Base-by-base conservation (phyloP, 2,797 vertebrate species). In the Enteromius viviparus region DNA sequence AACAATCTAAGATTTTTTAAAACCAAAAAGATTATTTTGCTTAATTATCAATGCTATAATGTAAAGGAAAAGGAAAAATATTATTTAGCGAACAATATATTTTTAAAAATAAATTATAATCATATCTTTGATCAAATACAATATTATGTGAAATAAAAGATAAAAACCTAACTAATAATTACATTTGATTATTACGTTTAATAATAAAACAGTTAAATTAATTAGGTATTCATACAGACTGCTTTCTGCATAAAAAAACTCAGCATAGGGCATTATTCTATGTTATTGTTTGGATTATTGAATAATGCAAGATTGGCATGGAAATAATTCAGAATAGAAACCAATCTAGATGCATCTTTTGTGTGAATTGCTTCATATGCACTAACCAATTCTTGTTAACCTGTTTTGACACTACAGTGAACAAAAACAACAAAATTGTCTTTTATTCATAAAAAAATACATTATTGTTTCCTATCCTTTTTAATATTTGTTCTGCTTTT, bases 321-420 rank as follows among this genome's bases (percentile, higher is more conserved):
- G 34, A n/a, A 64, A 47, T 65, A 49, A 26, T 32, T 49, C 21
- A 9, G 21, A 80, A 5, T 58, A n/a, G 21, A 66, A 66, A 40
- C 19, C 17, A 15, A 66, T n/a, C 6, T 72, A 64, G 47, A 72
- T 91, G 11, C 10, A 42, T 60, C 19, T 49, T 75, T 42, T 68
- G 53, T 81, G 58, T 76, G 49, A 40, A 55, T 19, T 76, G 51
- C 62, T 47, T 66, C n/a, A 79, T 60, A 32, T 83, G 42, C 70
- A 77, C 75, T 86, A 85, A 86, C 69, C 6, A n/a, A n/a, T 66
- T 62, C 47, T 75, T 51, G 60, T 69, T 60, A 12, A 58, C 83
- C 78, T 86, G 85, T 85, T 84, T 86, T 86, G 86, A 89, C 83
- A 87, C 86, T 83, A 83, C 85, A 87, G 85, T 82, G 82, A 83